A percentile compares a stretch with the other conserved stretches of the same genome.
Conservation (phyloP, 1,140 invertebrate species). For the Drosophila ogumai region DNA sequence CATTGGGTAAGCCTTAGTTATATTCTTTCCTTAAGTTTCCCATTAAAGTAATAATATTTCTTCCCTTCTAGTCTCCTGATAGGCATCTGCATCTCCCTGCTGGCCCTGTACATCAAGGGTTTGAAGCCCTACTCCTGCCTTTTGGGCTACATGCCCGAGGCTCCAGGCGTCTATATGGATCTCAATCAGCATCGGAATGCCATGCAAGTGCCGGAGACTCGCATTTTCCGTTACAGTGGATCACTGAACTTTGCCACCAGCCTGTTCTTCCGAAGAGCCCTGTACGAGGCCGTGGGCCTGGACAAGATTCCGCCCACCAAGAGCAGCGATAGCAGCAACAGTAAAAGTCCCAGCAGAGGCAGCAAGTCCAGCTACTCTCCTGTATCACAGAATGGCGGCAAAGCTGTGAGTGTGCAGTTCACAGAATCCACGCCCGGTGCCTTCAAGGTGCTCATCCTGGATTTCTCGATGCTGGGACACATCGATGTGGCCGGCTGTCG, state of each 20-base stretch:
- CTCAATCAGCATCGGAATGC: slow-evolving; percentile 76
- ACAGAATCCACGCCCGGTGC: slow-evolving; percentile 7
- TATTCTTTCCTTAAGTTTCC: not conserved
- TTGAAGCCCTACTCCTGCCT: slow-evolving; percentile 72
- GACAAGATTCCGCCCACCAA: slow-evolving; percentile 39
- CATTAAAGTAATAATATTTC: not conserved
- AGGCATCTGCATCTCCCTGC: slow-evolving; percentile 69
- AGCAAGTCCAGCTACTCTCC: slow-evolving; percentile 47
- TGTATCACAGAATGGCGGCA: slow-evolving; percentile 58
- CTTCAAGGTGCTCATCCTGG: slow-evolving; percentile 69
- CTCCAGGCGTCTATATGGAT: slow-evolving; percentile 78
- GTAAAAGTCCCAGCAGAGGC: slow-evolving; percentile 16
- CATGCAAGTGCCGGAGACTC: slow-evolving; percentile 69
- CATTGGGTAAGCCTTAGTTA: slow-evolving; percentile 85
- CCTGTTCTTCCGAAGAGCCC: slow-evolving; percentile 67
- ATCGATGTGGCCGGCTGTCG: slow-evolving; percentile 79
- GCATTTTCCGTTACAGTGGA: slow-evolving; percentile 80
- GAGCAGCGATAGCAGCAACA: slow-evolving; percentile 10
- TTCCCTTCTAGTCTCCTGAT: slow-evolving; percentile 62
- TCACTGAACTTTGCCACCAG: slow-evolving; percentile 82
- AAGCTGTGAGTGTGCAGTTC: slow-evolving; percentile 26
- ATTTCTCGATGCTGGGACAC: slow-evolving; percentile 78
- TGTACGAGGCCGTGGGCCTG: slow-evolving; percentile 66
- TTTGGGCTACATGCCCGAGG: slow-evolving; percentile 72
- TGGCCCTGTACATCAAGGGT: slow-evolving; percentile 81